phyloP scores from a whole-genome alignment of 2,888 invertebrate genomes.

The Pollenia amentaria region DNA sequence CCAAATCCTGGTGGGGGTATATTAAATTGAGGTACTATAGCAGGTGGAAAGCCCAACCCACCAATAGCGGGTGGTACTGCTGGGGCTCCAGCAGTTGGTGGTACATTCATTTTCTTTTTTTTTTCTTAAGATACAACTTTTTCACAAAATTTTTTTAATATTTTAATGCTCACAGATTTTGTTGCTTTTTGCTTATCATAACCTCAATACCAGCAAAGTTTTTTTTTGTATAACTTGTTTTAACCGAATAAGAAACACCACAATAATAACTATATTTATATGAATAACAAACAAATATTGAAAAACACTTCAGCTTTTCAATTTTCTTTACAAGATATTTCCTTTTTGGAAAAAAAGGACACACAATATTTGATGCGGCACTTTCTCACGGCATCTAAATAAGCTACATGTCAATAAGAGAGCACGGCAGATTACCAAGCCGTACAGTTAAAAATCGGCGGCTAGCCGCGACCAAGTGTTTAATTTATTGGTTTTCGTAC shows the following conservation, averaged over 20 bases:
- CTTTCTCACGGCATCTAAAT: conserved; percentile 43
- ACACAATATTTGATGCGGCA: conserved; percentile 45
- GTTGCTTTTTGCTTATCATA: conserved; percentile 60
- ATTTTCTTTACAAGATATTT: conserved; percentile 18
- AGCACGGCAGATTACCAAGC: not conserved
- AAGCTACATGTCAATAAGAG: conserved; percentile 42
- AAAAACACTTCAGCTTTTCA: not conserved
- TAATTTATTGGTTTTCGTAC: too few species aligned
- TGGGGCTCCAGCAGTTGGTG: conserved; percentile 83
- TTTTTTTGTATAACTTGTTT: not conserved
- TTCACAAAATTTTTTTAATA: not conserved
- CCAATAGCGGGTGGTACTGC: conserved; percentile 79
- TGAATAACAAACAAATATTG: not conserved
- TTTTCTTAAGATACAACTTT: conserved; percentile 13
- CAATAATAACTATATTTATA: not conserved
- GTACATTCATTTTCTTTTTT: conserved; percentile 82
- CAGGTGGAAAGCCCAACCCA: conserved; percentile 85
- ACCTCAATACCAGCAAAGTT: conserved; percentile 62
- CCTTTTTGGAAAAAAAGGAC: conserved; percentile 15
- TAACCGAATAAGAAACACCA: not conserved
- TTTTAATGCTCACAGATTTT: conserved; percentile 26
- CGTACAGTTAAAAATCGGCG: too few species aligned
- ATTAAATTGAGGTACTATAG: conserved; percentile 89
- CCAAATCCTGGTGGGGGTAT: conserved; percentile 91
- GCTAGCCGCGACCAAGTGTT: too few species aligned